Percentiles rank a stretch among this genome's conserved stretches.
These are phyloP conservation scores for Sminthurinus aureus DNA, from an alignment of 2,888 invertebrate genomes.

Conservation along the genomic window DNA sequence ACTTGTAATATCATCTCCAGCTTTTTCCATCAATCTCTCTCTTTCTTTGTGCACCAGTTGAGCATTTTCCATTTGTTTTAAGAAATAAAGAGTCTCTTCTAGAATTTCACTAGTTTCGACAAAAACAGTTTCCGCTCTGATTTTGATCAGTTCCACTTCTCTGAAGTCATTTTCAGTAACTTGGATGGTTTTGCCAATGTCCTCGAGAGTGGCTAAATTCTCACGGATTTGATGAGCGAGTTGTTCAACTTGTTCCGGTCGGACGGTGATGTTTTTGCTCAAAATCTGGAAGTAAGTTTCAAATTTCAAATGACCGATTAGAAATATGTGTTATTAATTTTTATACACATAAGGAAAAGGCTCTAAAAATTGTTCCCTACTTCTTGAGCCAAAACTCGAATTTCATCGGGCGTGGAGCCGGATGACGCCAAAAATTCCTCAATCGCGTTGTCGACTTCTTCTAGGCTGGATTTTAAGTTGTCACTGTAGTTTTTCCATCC, in stretches of 20 bases:
- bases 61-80: conserved; percentile 80
- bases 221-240: conserved; percentile 83
- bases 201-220: conserved; percentile 85
- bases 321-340: not conserved
- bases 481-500: conserved; percentile 74
- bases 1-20: conserved; percentile 79
- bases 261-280: conserved; percentile 80
- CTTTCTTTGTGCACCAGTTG: conserved; percentile 83
- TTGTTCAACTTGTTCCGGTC: conserved; percentile 85
- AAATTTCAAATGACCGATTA: not conserved
- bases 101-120: conserved; percentile 73
- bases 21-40: conserved; percentile 79
- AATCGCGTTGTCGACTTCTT: conserved; percentile 71
- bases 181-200: conserved; percentile 89
- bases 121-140: conserved; percentile 79
- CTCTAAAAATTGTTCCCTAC: conserved; percentile 45
- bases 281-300: conserved; percentile 68
- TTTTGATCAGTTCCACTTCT: conserved; percentile 76
- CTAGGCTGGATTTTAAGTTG: conserved; percentile 71
- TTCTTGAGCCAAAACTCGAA: conserved; percentile 72
- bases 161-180: conserved; percentile 85
- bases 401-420: conserved; percentile 75
- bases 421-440: conserved; percentile 74
- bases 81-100: conserved; percentile 77
- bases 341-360: no score